These are phyloP conservation scores for Symphodus melops DNA, from an alignment of 2,113 vertebrate genomes.

Conservation along the genomic window DNA sequence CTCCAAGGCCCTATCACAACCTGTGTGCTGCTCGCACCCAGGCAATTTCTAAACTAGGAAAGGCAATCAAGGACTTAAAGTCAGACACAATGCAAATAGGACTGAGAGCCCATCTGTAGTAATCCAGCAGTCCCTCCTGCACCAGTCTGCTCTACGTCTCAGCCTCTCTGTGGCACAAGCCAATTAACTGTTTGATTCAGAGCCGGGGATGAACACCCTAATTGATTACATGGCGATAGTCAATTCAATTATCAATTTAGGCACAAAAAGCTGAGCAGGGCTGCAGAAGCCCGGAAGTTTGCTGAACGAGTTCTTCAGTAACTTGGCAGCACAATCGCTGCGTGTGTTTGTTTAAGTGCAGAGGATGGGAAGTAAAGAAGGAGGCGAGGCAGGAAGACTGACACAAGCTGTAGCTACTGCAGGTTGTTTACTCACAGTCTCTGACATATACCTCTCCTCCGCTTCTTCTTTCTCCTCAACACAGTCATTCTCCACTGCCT, in stretches of 20 bases:
- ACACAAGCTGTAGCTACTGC: slow-evolving; percentile 68
- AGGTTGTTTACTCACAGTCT: slow-evolving; percentile 74
- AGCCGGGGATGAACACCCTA: slow-evolving; percentile 71
- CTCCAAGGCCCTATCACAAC: slow-evolving; percentile 58
- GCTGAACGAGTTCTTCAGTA: slow-evolving; percentile 52
- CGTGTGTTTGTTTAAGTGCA: slow-evolving; percentile 64
- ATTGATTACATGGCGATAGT: slow-evolving; percentile 81
- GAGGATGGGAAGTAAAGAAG: slow-evolving; percentile 54
- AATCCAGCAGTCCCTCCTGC: slow-evolving; percentile 73
- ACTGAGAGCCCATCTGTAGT: slow-evolving; percentile 68
- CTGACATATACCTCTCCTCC: slow-evolving; percentile 61
- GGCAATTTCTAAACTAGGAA: slow-evolving; percentile 59
- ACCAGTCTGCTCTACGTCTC: slow-evolving; percentile 52
- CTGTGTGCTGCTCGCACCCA: slow-evolving; percentile 52
- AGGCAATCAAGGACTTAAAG: slow-evolving; percentile 72
- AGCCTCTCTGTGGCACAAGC: slow-evolving; percentile 78
- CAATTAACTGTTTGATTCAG: slow-evolving; percentile 80
- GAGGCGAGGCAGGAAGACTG: slow-evolving; percentile 59
- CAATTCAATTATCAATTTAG: slow-evolving; percentile 81
- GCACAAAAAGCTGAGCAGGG: slow-evolving; percentile 59
- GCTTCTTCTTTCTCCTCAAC: slow-evolving; percentile 58
- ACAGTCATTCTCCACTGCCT: slow-evolving; percentile 54
- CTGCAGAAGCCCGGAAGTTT: slow-evolving; percentile 46
- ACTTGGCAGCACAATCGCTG: slow-evolving; percentile 57
- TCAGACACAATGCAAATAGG: slow-evolving; percentile 72